phyloP scores from a whole-genome alignment of 2,797 vertebrate species.

The Prionace glauca region DNA sequence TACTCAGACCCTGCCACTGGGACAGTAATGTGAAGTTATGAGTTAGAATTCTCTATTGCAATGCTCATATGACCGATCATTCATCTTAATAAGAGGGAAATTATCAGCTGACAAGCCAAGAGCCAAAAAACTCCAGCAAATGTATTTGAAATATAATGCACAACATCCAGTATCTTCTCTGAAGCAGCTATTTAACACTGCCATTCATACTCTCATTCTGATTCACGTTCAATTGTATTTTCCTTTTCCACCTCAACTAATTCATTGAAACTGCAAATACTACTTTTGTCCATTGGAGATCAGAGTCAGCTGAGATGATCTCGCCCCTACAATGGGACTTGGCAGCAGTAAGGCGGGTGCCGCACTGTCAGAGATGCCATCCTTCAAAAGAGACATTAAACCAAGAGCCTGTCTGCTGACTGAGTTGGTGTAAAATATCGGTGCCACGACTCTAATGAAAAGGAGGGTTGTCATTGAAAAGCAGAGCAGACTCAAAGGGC shows the following conservation, averaged over 20 bases:
- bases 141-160: no score
- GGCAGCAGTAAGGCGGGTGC: not conserved
- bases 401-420: no score
- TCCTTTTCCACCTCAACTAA: not conserved
- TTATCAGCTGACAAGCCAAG: no score
- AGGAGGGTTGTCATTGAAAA: no score
- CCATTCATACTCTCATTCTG: not conserved
- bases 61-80: not conserved
- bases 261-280: not conserved
- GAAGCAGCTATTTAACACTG: not conserved
- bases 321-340: not conserved
- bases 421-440: no score
- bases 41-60: not conserved
- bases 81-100: not conserved
- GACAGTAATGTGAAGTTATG: not conserved
- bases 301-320: not conserved
- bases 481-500: no score
- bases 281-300: not conserved
- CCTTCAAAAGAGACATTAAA: not conserved
- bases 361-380: not conserved
- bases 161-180: not conserved
- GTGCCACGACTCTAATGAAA: no score
- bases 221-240: not conserved
- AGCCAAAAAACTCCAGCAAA: not conserved
- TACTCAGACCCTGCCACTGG: not conserved